Percentiles rank a stretch among this genome's conserved stretches.
Conservation (phyloP, 2,888 invertebrate genomes). For the Parasteatoda lunata region DNA sequence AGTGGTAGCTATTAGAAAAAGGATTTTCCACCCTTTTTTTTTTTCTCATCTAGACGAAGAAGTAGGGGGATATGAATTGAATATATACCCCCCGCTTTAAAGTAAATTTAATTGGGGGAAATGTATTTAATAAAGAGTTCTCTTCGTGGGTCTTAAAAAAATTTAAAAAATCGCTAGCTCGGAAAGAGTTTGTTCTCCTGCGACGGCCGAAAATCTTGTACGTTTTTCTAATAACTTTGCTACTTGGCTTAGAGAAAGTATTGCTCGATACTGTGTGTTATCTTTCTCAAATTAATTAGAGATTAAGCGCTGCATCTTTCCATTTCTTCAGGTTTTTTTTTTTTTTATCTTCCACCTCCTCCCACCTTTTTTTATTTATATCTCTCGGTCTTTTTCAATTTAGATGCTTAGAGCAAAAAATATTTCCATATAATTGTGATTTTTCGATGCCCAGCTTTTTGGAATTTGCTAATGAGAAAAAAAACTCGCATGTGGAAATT, state of each 20-base stretch:
- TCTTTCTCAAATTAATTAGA: slow-evolving; percentile 69
- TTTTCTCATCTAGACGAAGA: slow-evolving; percentile 30
- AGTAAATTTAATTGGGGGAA: slow-evolving; percentile 69
- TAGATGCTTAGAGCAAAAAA: slow-evolving; percentile 59
- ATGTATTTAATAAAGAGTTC: slow-evolving; percentile 68
- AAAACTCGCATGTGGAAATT: slow-evolving; percentile 48
- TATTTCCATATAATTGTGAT: slow-evolving; percentile 64
- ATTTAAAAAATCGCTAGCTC: slow-evolving; percentile 45
- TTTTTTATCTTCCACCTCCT: slow-evolving; percentile 3
- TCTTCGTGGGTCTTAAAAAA: slow-evolving; percentile 39
- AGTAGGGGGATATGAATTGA: slow-evolving; percentile 23
- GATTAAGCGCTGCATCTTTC: slow-evolving; percentile 64
- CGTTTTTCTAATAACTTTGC: slow-evolving; percentile 67
- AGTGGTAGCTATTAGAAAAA: slow-evolving; percentile 67
- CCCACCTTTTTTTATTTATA: slow-evolving; percentile 11
- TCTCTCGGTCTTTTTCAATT: slow-evolving; percentile 61
- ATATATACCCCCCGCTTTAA: slow-evolving; percentile 62
- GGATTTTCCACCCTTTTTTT: slow-evolving; percentile 37
- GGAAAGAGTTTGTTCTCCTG: slow-evolving; percentile 25
- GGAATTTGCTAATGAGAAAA: slow-evolving; percentile 66
- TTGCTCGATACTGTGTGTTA: slow-evolving; percentile 68
- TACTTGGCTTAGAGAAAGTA: slow-evolving; percentile 65
- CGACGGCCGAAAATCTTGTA: slow-evolving; percentile 59
- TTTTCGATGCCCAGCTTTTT: slow-evolving; percentile 44
- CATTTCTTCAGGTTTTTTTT: slow-evolving; percentile 29